Evolutionary conservation across 2,113 vertebrate genomes (phyloP).

Genomic region (Neolamprologus ventralis): DNA sequence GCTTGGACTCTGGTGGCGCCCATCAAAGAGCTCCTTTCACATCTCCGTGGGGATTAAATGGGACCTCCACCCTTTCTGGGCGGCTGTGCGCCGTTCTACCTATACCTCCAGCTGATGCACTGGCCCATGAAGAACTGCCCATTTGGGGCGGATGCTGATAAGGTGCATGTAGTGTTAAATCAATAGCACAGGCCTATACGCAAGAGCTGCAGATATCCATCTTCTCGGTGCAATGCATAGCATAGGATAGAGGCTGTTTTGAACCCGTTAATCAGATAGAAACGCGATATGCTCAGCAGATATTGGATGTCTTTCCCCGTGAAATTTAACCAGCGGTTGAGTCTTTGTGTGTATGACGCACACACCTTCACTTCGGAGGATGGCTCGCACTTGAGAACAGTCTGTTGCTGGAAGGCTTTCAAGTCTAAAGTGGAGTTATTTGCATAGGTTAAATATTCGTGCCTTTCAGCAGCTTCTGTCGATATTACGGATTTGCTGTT

Average conservation of each 20-base stretch:
- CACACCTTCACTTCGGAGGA: neutral
- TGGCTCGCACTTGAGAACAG: constrained; percentile 9
- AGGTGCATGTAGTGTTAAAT: constrained; percentile 29
- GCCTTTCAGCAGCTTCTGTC: constrained; percentile 27
- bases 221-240: neutral
- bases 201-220: constrained; percentile 34
- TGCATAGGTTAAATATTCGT: constrained; percentile 55
- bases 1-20: constrained; percentile 12
- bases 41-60: constrained; percentile 27
- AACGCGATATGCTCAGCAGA: neutral
- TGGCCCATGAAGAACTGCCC: constrained; percentile 20
- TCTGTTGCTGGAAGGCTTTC: constrained; percentile 43
- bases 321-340: neutral
- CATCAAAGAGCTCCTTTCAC: constrained; percentile 57
- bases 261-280: constrained; percentile 30
- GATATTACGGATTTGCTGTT: constrained; percentile 43
- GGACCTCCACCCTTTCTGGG: neutral
- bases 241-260: neutral
- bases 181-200: constrained; percentile 16
- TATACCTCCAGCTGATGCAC: constrained; percentile 18
- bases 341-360: neutral
- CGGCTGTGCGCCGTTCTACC: neutral
- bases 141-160: constrained; percentile 21
- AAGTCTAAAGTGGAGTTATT: constrained; percentile 48
- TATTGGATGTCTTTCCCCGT: neutral